Base-by-base conservation (phyloP, 2,113 vertebrate genomes). In the Passer domesticus region DNA sequence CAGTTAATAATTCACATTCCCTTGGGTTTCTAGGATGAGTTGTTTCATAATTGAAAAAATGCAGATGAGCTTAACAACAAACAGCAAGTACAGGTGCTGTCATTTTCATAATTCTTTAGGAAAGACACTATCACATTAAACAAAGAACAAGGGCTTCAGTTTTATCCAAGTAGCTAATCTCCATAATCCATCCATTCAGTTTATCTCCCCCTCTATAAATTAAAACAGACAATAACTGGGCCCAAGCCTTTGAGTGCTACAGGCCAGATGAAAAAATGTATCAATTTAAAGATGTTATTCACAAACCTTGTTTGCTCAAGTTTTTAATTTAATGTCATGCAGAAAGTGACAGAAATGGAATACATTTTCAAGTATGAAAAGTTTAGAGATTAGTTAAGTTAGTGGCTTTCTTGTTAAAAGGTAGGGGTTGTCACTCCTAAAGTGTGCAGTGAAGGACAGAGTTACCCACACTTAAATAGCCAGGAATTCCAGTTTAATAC, bases 41-140 rank as follows among this genome's bases (percentile, higher is more conserved):
- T 95, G 80, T 60, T 74, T 63, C 28, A 22, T 95, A 96, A 96
- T 78, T 96, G 91, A 96, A 97, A 96, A 97, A 92, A 96, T 96
- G 94, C 81, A 96, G 89, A 95, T 94, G 92, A 98, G 63, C 41
- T 68, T 93, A 75, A 75, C n/a, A 95, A 83, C 81, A 96, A 95
- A 82, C 31, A 93, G 28, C 66, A 87, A 82, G 41, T 33, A 60
- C 64, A 92, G 73, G 63, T 87, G 66, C 23, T 94, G 68, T 73
- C 47, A 69, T 72, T 88, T 95, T 72, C 31, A 3, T 87, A 80
- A 83, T 90, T 95, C 88, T 81, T 79, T 60, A 55, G 52, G 59
- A 89, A 87, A 47, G 55, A 82, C 22, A 39, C 44, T 78, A 52
- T 81, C 62, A 59, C 59, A 72, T 90, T 92, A 83, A 95, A 84